Evolutionary conservation across 2,113 vertebrate species (phyloP).

Genomic region (Colius striatus): DNA sequence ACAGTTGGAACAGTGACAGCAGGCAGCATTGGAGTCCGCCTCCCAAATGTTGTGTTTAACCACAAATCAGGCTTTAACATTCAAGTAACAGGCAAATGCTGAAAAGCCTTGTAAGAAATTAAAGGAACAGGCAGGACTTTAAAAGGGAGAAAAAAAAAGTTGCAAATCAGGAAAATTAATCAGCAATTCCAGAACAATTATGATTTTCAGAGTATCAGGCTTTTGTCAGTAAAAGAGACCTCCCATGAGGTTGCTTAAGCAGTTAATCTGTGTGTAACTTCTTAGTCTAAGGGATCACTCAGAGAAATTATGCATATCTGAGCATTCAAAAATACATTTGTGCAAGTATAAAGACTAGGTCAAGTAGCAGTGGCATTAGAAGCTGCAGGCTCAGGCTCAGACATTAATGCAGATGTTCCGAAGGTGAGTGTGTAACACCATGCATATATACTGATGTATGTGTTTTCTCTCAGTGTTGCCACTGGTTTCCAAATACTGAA

Average conservation of each 20-base stretch:
- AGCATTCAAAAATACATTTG: neutral
- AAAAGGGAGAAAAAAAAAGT: neutral
- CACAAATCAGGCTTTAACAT: neutral
- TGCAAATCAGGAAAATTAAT: conserved; percentile 10
- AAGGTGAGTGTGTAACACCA: fast-evolving
- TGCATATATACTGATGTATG: neutral
- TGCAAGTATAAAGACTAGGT: neutral
- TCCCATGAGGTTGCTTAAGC: neutral
- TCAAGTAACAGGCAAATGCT: neutral
- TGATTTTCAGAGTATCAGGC: neutral
- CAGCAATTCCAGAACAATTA: neutral
- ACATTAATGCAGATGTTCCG: neutral
- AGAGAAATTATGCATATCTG: neutral
- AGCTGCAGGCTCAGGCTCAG: neutral
- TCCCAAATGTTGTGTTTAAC: conserved; percentile 34
- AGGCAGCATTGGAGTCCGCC: neutral
- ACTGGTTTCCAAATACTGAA: neutral
- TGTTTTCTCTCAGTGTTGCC: neutral
- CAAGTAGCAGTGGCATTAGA: neutral
- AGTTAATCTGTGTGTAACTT: conserved; percentile 4
- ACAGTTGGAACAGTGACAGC: neutral
- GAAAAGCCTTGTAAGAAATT: conserved; percentile 7
- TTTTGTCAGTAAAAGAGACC: neutral
- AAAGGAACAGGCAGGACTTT: neutral
- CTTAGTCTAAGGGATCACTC: neutral